A percentile compares a stretch with the other conserved stretches of the same genome.
Evolutionary conservation across 2,888 invertebrate species (phyloP).

Genomic region (Cryptus armator): DNA sequence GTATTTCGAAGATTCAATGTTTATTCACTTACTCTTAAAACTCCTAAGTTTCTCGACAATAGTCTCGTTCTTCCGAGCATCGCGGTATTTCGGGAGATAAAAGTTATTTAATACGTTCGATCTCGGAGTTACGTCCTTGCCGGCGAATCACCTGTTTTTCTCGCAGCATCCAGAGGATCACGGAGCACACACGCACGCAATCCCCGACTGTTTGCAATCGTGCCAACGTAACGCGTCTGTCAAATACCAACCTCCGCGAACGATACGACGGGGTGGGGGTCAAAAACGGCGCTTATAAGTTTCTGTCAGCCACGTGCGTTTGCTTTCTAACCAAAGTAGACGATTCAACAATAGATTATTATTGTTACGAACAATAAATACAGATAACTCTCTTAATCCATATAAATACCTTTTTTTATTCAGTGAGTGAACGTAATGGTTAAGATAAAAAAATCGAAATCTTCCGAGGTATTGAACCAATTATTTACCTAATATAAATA

Average conservation of each 20-base stretch:
- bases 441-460: slow-evolving; percentile 13
- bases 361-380: background rate
- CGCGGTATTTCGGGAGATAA: background rate
- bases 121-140: slow-evolving; percentile 1
- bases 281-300: background rate
- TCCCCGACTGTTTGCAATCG: background rate
- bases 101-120: background rate
- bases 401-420: background rate
- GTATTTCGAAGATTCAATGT: background rate
- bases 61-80: slow-evolving; percentile 73
- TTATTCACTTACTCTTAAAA: slow-evolving; percentile 73
- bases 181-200: background rate
- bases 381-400: background rate
- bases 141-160: slow-evolving; percentile 32
- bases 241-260: background rate
- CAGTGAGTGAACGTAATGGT: slow-evolving; percentile 9
- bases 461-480: slow-evolving; percentile 8
- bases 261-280: too few species aligned
- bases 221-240: background rate
- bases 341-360: background rate
- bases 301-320: slow-evolving; percentile 14
- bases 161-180: background rate
- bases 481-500: background rate
- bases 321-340: background rate
- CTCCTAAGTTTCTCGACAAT: slow-evolving; percentile 74